A percentile compares a stretch with the other conserved stretches of the same genome.
Conservation (phyloP, 2,888 invertebrate species). For the Agrypnus murinus region DNA sequence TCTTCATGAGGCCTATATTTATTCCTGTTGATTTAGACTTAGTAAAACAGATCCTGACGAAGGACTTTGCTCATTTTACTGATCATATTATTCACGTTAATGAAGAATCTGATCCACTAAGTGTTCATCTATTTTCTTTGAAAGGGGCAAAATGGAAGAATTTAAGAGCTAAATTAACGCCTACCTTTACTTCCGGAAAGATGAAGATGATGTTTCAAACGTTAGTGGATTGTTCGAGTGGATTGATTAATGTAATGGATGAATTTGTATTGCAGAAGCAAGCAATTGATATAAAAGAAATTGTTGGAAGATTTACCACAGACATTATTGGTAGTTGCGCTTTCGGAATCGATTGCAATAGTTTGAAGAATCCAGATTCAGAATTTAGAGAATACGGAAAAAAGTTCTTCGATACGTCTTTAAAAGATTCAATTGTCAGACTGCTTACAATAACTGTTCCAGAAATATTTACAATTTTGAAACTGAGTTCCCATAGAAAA, state of each 20-base stretch:
- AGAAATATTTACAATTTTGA: constrained; percentile 48
- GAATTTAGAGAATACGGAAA: constrained; percentile 67
- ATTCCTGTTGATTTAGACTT: constrained; percentile 58
- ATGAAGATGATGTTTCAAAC: constrained; percentile 77
- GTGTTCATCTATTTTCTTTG: constrained; percentile 74
- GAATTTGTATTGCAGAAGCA: constrained; percentile 1
- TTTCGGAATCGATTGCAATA: constrained; percentile 75
- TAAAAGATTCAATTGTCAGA: constrained; percentile 31
- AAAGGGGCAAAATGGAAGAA: constrained; percentile 76
- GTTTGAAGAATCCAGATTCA: constrained; percentile 72
- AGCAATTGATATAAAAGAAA: constrained; percentile 65
- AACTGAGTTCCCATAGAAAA: constrained; percentile 55
- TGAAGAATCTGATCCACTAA: constrained; percentile 74
- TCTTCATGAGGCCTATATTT: constrained; percentile 48
- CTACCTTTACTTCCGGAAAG: constrained; percentile 79
- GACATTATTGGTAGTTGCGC: constrained; percentile 75
- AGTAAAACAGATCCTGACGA: constrained; percentile 71
- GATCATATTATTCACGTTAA: constrained; percentile 76
- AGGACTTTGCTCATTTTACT: constrained; percentile 77
- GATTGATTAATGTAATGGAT: constrained; percentile 14
- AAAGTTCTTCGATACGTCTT: constrained; percentile 56
- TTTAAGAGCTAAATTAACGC: constrained; percentile 76
- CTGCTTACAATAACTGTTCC: constrained; percentile 51
- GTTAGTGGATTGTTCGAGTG: constrained; percentile 68
- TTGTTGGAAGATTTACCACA: constrained; percentile 74